A percentile compares a stretch with the other conserved stretches of the same genome.
Conservation (phyloP, 2,888 invertebrate species). For the Ypsolopha sequella region DNA sequence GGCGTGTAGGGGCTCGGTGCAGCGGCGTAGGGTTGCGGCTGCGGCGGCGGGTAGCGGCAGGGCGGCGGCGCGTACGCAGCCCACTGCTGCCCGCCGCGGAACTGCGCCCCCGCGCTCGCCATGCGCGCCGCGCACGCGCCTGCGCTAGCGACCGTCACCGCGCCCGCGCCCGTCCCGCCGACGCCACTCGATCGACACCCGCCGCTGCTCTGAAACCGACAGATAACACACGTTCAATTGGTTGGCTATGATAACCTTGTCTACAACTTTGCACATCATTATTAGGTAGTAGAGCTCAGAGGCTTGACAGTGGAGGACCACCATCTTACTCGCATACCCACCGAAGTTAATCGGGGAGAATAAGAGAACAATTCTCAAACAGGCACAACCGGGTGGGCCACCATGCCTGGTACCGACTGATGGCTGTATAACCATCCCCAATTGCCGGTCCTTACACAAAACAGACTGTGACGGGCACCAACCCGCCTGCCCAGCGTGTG, state of each 20-base stretch:
- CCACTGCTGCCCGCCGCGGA: slow-evolving; percentile 68
- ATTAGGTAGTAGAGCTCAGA: too few species aligned
- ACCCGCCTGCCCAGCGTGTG: too few species aligned
- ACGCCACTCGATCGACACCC: slow-evolving; percentile 56
- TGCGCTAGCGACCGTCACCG: slow-evolving; percentile 65
- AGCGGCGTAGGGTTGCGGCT: slow-evolving; percentile 55
- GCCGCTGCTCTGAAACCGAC: slow-evolving; percentile 47
- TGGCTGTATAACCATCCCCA: too few species aligned
- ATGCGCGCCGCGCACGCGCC: slow-evolving; percentile 65
- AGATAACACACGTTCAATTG: slow-evolving; percentile 8
- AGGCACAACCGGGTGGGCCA: too few species aligned
- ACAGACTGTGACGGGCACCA: too few species aligned
- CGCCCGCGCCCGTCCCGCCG: slow-evolving; percentile 52
- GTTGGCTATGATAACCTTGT: slow-evolving; percentile 5
- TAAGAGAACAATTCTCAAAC: too few species aligned
- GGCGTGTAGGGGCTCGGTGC: slow-evolving; percentile 57
- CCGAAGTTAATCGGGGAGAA: too few species aligned
- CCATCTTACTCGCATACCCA: too few species aligned
- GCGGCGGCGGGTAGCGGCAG: slow-evolving; percentile 66
- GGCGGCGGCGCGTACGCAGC: slow-evolving; percentile 63
- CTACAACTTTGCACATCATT: too few species aligned
- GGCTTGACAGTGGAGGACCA: too few species aligned
- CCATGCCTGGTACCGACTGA: too few species aligned
- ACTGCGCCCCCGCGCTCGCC: slow-evolving; percentile 67
- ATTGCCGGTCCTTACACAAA: too few species aligned